These are phyloP conservation scores for Phalanger gymnotis DNA, from an alignment of 2,797 vertebrate species.

Conservation along the genomic window DNA sequence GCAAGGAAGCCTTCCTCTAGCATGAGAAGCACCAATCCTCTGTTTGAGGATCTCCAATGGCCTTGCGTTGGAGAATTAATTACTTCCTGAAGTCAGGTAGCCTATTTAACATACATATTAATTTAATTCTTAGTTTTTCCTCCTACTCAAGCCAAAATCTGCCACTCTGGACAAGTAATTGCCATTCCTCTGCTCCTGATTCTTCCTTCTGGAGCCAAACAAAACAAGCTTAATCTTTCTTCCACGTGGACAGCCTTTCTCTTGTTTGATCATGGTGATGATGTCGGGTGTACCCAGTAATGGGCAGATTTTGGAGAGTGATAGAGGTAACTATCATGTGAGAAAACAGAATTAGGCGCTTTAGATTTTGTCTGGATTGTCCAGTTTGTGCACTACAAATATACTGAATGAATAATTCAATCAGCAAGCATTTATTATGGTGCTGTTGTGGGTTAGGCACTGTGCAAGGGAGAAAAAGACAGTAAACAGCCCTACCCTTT, in stretches of 20 bases:
- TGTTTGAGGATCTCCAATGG: background rate
- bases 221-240: background rate
- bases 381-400: background rate
- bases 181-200: background rate
- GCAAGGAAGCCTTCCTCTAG: background rate
- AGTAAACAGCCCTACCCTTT: background rate
- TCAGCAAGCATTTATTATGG: background rate
- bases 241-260: background rate
- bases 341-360: background rate
- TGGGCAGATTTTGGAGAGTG: background rate
- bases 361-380: conserved; percentile 51
- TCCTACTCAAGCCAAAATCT: background rate
- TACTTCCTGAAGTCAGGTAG: background rate
- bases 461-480: background rate
- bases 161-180: background rate
- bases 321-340: background rate
- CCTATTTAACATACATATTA: background rate
- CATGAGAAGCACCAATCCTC: background rate
- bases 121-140: background rate
- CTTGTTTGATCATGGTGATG: background rate
- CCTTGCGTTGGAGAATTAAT: background rate
- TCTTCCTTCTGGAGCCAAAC: background rate
- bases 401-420: background rate
- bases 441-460: background rate
- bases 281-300: background rate